These are phyloP conservation scores for Cossypha dichroa DNA, from an alignment of 2,797 vertebrate species.

Conservation along the genomic window DNA sequence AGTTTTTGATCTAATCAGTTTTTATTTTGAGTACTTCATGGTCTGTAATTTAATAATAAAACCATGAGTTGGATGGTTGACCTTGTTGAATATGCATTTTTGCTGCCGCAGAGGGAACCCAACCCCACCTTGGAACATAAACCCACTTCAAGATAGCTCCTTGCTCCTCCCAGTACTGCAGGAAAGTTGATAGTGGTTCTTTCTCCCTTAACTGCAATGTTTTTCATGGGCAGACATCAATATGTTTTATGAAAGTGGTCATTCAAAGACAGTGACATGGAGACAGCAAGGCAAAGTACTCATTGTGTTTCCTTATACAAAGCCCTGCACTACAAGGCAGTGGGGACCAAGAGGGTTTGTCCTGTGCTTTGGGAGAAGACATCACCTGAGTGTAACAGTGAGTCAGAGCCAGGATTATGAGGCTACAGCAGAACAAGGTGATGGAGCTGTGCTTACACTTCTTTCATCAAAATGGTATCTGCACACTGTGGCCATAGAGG, in stretches of 20 bases:
- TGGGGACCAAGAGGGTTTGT: neutral
- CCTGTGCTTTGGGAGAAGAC: neutral
- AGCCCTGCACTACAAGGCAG: rapidly evolving
- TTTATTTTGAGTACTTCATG: neutral
- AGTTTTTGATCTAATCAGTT: neutral
- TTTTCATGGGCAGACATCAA: neutral
- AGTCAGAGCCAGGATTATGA: neutral
- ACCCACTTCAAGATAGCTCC: neutral
- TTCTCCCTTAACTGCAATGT: neutral
- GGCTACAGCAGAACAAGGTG: neutral
- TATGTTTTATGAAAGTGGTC: neutral
- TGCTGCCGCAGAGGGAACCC: neutral
- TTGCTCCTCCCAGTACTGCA: neutral
- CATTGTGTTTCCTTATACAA: neutral
- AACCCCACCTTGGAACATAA: neutral
- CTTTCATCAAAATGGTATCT: neutral
- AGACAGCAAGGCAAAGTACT: neutral
- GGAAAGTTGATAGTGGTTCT: neutral
- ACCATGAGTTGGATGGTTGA: neutral
- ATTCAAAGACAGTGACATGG: neutral
- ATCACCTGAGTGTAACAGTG: neutral
- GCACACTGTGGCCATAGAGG: rapidly evolving
- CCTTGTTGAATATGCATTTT: neutral
- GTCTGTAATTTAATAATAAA: neutral
- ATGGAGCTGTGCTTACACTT: neutral